Evolutionary conservation across 1,140 invertebrate genomes (phyloP).

Genomic region (Neodiprion pinetum): DNA sequence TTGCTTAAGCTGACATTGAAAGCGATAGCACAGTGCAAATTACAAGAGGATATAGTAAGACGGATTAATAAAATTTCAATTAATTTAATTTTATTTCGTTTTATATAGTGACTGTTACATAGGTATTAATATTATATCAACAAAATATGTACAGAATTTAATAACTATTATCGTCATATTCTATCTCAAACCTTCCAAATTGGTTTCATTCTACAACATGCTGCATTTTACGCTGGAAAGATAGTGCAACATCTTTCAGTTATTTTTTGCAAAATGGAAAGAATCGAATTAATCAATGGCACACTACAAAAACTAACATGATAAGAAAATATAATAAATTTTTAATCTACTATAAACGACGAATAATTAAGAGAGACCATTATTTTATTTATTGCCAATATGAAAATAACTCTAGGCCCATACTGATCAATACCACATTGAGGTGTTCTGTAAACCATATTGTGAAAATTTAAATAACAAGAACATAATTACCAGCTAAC

Average conservation of each 20-base stretch:
- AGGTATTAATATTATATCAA: slow-evolving; percentile 56
- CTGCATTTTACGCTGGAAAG: slow-evolving; percentile 18
- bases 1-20: no score
- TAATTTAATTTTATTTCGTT: slow-evolving; percentile 21
- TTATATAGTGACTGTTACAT: slow-evolving; percentile 58
- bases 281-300: slow-evolving; percentile 37
- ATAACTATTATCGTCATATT: slow-evolving; percentile 40
- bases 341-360: not conserved
- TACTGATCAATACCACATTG: not conserved
- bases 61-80: not conserved
- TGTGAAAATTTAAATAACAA: not conserved
- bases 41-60: no score
- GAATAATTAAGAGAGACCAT: not conserved
- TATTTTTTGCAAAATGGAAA: slow-evolving; percentile 15
- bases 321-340: slow-evolving; percentile 43
- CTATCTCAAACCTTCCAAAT: slow-evolving; percentile 39
- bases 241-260: slow-evolving; percentile 10
- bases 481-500: not conserved
- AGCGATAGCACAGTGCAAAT: no score
- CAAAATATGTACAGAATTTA: slow-evolving; percentile 56
- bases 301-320: slow-evolving; percentile 41
- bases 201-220: slow-evolving; percentile 27
- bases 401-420: not conserved
- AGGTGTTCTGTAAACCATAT: not conserved
- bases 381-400: not conserved